Evolutionary conservation across 2,113 vertebrate species (phyloP).

Genomic region (Martes martes): DNA sequence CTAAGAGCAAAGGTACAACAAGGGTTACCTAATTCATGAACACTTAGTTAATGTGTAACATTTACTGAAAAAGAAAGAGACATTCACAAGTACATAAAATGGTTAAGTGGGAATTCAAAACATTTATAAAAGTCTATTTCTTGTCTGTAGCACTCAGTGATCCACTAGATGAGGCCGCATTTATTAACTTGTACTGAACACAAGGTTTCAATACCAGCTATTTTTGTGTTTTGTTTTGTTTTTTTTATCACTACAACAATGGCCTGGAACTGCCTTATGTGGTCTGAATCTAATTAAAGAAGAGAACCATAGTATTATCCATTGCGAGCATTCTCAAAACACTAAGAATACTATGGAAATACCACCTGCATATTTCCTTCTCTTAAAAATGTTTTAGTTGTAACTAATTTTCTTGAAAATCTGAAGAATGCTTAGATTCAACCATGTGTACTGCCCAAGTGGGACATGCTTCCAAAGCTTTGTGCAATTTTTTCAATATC

Average conservation of each 20-base stretch:
- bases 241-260: not conserved
- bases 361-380: not conserved
- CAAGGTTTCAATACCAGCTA: not conserved
- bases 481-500: not conserved
- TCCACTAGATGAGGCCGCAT: not conserved
- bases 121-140: slow-evolving; percentile 7
- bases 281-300: not conserved
- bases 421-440: not conserved
- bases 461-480: not conserved
- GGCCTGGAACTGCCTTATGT: not conserved
- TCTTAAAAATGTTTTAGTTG: not conserved
- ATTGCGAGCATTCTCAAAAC: not conserved
- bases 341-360: not conserved
- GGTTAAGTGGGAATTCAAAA: not conserved
- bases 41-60: slow-evolving; percentile 65
- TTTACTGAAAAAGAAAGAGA: not conserved
- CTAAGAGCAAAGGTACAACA: slow-evolving; percentile 45
- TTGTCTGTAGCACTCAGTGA: not conserved
- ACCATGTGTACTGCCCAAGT: not conserved
- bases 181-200: not conserved
- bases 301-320: not conserved
- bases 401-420: slow-evolving; percentile 28
- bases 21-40: not conserved
- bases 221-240: not conserved
- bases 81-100: not conserved